phyloP scores from a whole-genome alignment of 37 sponge, comb jelly and placozoan species.

The Spongilla lacustris region DNA sequence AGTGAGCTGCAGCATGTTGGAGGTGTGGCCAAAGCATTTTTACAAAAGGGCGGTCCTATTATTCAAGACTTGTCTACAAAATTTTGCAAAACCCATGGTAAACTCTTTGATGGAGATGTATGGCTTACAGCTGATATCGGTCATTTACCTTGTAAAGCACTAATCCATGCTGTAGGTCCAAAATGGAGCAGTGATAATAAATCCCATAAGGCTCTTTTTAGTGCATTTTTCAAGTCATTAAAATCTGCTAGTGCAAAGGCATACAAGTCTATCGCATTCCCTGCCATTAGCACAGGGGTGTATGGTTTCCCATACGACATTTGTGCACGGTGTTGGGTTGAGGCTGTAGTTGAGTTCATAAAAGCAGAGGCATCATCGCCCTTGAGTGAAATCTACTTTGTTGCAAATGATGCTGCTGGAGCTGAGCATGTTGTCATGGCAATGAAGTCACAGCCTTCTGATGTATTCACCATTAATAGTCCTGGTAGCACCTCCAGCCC shows the following conservation, averaged over 20 bases:
- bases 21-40: conserved; percentile 59
- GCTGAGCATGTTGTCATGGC: no score
- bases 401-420: no score
- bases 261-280: conserved; percentile 58
- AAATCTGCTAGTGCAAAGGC: background rate
- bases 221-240: conserved; percentile 16
- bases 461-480: no score
- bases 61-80: conserved; percentile 49
- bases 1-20: conserved; percentile 55
- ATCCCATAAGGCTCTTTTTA: conserved; percentile 34
- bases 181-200: conserved; percentile 29
- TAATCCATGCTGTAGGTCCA: conserved; percentile 79
- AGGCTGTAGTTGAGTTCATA: conserved; percentile 29
- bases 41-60: conserved; percentile 61
- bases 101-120: conserved; percentile 51
- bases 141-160: conserved; percentile 51
- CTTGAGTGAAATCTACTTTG: no score
- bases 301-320: conserved; percentile 66
- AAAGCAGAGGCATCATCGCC: no score
- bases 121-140: conserved; percentile 48
- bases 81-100: conserved; percentile 33
- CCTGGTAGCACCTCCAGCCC: no score
- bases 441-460: no score
- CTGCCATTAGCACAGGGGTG: conserved; percentile 73
- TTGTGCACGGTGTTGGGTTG: conserved; percentile 48